Base-by-base conservation (phyloP, 2,113 vertebrate species). In the Choloepus hoffmanni region DNA sequence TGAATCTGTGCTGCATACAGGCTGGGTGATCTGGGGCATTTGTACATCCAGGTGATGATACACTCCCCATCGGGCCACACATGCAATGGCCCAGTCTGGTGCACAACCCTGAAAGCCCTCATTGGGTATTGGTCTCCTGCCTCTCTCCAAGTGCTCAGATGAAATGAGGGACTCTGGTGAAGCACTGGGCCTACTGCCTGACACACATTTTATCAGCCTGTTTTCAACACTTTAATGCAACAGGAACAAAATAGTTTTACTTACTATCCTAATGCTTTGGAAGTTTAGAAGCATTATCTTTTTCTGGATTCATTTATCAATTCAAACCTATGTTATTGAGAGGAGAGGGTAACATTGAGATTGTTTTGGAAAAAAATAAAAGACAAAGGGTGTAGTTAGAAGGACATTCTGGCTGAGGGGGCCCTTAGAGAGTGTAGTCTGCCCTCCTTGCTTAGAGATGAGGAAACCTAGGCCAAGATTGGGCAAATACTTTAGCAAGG, bases 141-240 rank as follows among this genome's bases (percentile, higher is more conserved):
- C 12, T 60, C 40, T 95, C 19, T 83, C 53, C 16, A 8, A 63
- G 70, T 72, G 16, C 43, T 83, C 70, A 67, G n/a, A 43, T 15
- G 33, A 92, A 70, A 72, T 53, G 83, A 93, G 36, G 16, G 30
- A 2, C 28, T 84, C 5, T 12, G 50, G 53, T 65, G 45, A 92
- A 85, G 36, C 36, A 53, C 40, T 58, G 73, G 40, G 15, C 30
- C n/a, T 13, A 72, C 53, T 68, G 19, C 50, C 85, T 78, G 58
- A 40, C 1, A n/a, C 23, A 70, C 33, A 74, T 16, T 5, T 68
- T 50, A n/a, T 13, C 23, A 48, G 10, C 82, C 12, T 81, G 43
- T 78, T 90, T 96, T 85, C 23, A 85, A 73, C 48, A 85, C 40
- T 90, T 94, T 78, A 43, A 81, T 50, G 73, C 78, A 77, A 40